phyloP scores from a whole-genome alignment of 2,797 vertebrate species.

The Arremon aurantiirostris region DNA sequence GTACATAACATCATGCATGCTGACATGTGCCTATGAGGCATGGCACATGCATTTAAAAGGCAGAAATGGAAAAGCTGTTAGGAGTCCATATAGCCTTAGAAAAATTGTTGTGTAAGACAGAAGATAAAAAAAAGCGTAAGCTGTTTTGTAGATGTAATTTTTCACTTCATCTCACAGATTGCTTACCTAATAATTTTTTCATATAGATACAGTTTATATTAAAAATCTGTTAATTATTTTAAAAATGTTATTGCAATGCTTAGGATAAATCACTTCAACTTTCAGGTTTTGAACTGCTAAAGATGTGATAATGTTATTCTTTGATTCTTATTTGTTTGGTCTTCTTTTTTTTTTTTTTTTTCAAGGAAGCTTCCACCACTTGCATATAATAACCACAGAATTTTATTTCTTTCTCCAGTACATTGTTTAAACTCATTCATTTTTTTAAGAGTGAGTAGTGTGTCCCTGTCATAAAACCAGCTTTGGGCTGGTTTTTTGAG shows the following conservation, averaged over 20 bases:
- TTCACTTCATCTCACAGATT: background rate
- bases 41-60: background rate
- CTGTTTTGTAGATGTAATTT: background rate
- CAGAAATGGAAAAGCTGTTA: background rate
- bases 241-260: background rate
- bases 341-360: background rate
- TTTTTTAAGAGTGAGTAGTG: background rate
- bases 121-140: background rate
- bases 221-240: background rate
- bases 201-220: background rate
- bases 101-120: background rate
- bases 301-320: background rate
- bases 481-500: background rate
- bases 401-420: background rate
- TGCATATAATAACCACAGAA: background rate
- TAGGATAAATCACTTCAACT: background rate
- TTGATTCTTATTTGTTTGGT: background rate
- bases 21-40: background rate
- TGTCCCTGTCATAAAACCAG: background rate
- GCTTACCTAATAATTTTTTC: background rate
- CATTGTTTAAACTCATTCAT: background rate
- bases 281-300: background rate
- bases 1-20: background rate
- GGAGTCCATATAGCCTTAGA: background rate
- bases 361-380: background rate